Conservation (phyloP, 1,140 invertebrate genomes). For the Drosophila busckii region DNA sequence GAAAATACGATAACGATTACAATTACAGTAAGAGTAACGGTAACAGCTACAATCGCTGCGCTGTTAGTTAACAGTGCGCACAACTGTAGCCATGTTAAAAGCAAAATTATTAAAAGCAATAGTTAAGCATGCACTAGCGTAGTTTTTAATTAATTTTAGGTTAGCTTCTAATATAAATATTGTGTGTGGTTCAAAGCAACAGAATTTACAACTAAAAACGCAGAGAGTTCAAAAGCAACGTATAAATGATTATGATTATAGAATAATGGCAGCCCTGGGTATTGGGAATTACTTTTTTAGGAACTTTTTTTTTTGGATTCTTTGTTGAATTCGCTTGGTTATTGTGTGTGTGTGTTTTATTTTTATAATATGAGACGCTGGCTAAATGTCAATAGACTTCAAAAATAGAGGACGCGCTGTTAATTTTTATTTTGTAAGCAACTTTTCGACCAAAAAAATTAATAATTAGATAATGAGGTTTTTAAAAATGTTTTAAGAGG, state of each 20-base stretch:
- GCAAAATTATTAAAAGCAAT: slow-evolving; percentile 5
- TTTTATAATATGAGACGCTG: slow-evolving; percentile 23
- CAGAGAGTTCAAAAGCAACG: no score
- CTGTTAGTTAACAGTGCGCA: slow-evolving; percentile 12
- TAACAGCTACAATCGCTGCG: not conserved
- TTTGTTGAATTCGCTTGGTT: slow-evolving; percentile 52
- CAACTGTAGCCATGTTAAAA: slow-evolving; percentile 4
- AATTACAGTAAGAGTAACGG: slow-evolving; percentile 8
- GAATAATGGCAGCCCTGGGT: slow-evolving; percentile 27
- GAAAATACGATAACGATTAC: slow-evolving; percentile 12
- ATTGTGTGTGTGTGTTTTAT: slow-evolving; percentile 47
- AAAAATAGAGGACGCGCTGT: slow-evolving; percentile 40
- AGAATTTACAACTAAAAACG: slow-evolving; percentile 52
- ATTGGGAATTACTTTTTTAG: slow-evolving; percentile 19
- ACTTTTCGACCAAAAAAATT: slow-evolving; percentile 60
- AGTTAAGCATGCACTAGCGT: slow-evolving; percentile 30
- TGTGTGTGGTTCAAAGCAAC: slow-evolving; percentile 24
- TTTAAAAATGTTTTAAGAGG: slow-evolving; percentile 35
- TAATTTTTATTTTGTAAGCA: slow-evolving; percentile 47
- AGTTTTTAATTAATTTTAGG: slow-evolving; percentile 8
- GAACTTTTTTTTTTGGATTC: slow-evolving; percentile 28
- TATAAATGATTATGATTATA: slow-evolving; percentile 47
- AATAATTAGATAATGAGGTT: no score
- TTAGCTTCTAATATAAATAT: slow-evolving; percentile 13
- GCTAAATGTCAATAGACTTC: slow-evolving; percentile 37